phyloP scores from a whole-genome alignment of 2,888 invertebrate species.

The Gari tellinella region DNA sequence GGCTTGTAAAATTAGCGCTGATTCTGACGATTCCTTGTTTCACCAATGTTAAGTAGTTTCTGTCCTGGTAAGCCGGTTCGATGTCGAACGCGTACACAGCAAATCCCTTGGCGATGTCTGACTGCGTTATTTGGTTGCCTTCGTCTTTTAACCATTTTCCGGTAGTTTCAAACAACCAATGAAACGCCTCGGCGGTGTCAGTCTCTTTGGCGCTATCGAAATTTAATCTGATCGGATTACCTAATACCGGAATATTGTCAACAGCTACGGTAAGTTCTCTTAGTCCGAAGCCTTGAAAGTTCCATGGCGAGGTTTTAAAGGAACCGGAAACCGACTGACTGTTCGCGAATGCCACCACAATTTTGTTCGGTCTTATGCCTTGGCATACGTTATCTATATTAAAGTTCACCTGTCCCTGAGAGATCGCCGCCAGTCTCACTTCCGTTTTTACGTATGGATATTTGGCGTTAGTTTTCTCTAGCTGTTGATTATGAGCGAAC shows the following conservation, averaged over 20 bases:
- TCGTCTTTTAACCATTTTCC: constrained; percentile 19
- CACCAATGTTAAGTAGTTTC: constrained; percentile 9
- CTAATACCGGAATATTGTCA: constrained; percentile 21
- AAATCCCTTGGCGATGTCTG: constrained; percentile 20
- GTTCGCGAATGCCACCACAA: too few relatives aligned
- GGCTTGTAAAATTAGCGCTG: too few relatives aligned
- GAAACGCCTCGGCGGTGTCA: constrained; percentile 14
- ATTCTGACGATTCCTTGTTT: constrained; percentile 34
- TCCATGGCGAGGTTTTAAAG: constrained; percentile 20
- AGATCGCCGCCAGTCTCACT: constrained; percentile 22
- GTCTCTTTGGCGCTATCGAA: constrained; percentile 3
- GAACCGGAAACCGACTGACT: constrained; percentile 31
- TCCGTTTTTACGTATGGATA: too few relatives aligned
- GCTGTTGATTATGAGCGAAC: too few relatives aligned
- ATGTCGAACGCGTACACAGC: constrained; percentile 29
- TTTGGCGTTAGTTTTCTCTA: too few relatives aligned
- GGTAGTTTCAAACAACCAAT: constrained; percentile 8
- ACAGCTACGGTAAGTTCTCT: constrained; percentile 24
- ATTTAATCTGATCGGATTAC: constrained; percentile 26
- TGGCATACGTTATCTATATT: constrained; percentile 30
- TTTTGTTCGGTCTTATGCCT: too few relatives aligned
- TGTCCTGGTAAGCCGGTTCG: constrained; percentile 18
- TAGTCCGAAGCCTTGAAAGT: constrained; percentile 26
- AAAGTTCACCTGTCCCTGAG: constrained; percentile 32
- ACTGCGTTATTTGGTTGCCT: constrained; percentile 12